Evolutionary conservation across 1,140 invertebrate species (phyloP).

Genomic region (Aculops lycopersici): DNA sequence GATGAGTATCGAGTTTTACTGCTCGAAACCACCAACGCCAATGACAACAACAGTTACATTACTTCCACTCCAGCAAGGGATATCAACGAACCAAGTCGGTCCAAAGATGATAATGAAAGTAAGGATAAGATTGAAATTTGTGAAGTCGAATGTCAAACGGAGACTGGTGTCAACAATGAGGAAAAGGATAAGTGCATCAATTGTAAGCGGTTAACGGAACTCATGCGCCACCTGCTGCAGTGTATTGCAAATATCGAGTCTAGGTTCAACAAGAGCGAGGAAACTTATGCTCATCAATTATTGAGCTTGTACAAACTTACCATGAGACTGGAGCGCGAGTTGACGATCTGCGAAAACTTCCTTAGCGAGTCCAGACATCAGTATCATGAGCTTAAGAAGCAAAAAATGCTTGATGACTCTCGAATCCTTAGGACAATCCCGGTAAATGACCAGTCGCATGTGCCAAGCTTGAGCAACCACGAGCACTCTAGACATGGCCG

Average conservation of each 20-base stretch:
- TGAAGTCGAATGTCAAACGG: neutral
- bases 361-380: neutral
- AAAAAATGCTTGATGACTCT: neutral
- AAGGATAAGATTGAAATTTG: neutral
- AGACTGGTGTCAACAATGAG: neutral
- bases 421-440: neutral
- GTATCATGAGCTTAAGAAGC: neutral
- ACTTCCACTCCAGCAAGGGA: neutral
- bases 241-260: neutral
- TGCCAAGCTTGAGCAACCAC: neutral
- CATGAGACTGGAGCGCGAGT: too few relatives aligned
- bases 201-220: neutral
- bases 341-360: too few relatives aligned
- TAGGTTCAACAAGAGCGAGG: neutral
- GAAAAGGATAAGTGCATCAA: neutral
- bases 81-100: neutral
- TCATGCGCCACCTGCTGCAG: neutral
- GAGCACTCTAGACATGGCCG: neutral
- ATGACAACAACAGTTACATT: neutral
- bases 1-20: constrained; percentile 1
- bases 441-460: neutral
- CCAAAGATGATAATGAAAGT: neutral
- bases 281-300: neutral
- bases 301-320: neutral
- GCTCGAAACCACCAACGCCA: neutral